Evolutionary conservation across 2,888 invertebrate species (phyloP), one percentile per base, ranked within the genome.

Genomic region (Chymomyza procnemis): DNA sequence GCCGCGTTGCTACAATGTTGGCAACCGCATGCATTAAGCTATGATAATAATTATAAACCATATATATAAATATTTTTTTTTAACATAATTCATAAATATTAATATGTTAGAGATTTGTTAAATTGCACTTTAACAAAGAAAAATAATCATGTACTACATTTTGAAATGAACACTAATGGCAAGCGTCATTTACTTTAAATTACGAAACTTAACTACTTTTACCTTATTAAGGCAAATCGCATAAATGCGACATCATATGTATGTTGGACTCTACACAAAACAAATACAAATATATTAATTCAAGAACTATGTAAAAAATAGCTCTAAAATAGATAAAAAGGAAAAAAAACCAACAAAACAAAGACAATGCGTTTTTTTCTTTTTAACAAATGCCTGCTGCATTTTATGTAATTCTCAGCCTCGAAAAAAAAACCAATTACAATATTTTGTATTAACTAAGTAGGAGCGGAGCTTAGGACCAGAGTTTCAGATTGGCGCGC

Each of bases 401-500:
- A 58, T 19, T 62, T 70, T 66, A 67, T 65, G n/a, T 50, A 50
- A 50, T 50, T 50, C 50, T 1, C 55, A 76, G 76, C 69, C 79
- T 80, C 75, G 68, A 70, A 72, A 68, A 63, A 64, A 63, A 52
- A 22, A 47, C 30, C 21, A 50, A 64, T 69, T 67, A 47, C 61
- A 80, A 71, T 82, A 74, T 80, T 50, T 34, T 66, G 69, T 70
- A 83, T 79, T 74, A 79, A 69, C 75, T 81, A 73, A 67, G 64
- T 34, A 58, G 56, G 47, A 26, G 52, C 41, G 55, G 21, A 22
- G 48, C 18, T 92, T 94, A 94, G 60, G 92, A 92, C 89, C 92
- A 91, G 73, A 93, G 88, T 73, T 92, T 92, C 61, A 94, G 87
- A 63, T 89, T 74, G 78, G 92, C 92, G 64, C 94, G 92, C 78